phyloP scores from a whole-genome alignment of 2,888 invertebrate species.

The Crematogaster levior region DNA sequence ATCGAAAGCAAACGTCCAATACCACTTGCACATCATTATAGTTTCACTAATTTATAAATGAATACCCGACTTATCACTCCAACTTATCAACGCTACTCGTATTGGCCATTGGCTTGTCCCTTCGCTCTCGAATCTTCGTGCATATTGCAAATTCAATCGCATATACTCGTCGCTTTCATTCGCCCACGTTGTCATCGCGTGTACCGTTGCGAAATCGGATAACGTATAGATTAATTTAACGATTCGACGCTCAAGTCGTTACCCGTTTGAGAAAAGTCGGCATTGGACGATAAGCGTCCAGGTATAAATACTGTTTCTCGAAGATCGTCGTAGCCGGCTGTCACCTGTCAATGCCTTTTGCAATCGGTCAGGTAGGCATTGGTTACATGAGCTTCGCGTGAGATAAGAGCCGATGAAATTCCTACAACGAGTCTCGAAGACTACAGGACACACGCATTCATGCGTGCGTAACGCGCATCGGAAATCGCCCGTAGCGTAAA shows the following conservation, averaged over 20 bases:
- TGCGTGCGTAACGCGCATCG: constrained; percentile 28
- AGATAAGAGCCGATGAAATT: constrained; percentile 67
- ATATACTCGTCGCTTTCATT: neutral
- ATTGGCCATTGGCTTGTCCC: neutral
- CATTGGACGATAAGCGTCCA: constrained; percentile 37
- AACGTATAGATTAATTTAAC: constrained; percentile 29
- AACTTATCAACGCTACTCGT: neutral
- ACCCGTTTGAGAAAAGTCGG: constrained; percentile 20
- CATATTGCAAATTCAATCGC: constrained; percentile 11
- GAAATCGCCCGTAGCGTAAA: neutral
- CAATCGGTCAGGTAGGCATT: constrained; percentile 50
- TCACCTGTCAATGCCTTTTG: constrained; percentile 31
- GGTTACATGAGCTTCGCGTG: constrained; percentile 58
- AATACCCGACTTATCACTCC: too few relatives aligned
- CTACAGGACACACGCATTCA: constrained; percentile 68
- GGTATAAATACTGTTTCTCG: constrained; percentile 49
- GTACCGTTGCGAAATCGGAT: neutral
- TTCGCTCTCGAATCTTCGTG: neutral
- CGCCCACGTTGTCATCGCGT: neutral
- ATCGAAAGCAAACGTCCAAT: constrained; percentile 24
- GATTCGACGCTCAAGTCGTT: constrained; percentile 11
- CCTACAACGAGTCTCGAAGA: constrained; percentile 42
- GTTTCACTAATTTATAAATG: neutral
- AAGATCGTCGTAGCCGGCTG: constrained; percentile 50
- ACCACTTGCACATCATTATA: neutral